Evolutionary conservation across 2,113 vertebrate genomes (phyloP).

Genomic region (Ifrita kowaldi): DNA sequence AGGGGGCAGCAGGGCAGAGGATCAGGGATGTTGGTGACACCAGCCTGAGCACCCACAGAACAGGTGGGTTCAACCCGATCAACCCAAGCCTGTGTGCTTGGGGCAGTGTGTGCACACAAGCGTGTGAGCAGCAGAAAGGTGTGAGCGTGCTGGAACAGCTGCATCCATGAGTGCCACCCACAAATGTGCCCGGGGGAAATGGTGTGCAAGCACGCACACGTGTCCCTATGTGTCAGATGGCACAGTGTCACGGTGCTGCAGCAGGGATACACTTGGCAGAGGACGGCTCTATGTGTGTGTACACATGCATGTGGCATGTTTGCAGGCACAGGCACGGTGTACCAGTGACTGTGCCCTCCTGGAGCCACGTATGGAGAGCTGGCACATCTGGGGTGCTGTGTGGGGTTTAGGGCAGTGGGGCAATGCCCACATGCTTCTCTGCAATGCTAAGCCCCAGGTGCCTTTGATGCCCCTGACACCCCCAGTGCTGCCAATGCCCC

Average conservation of each 20-base stretch:
- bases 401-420: too few relatives aligned
- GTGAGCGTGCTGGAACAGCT: not conserved
- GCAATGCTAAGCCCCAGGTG: not conserved
- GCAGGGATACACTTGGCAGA: not conserved
- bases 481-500: not conserved
- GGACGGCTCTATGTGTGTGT: accelerated
- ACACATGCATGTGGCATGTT: not conserved
- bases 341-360: not conserved
- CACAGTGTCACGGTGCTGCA: not conserved
- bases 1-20: not conserved
- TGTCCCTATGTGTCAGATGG: not conserved
- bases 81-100: not conserved
- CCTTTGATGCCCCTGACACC: too few relatives aligned
- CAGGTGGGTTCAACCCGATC: not conserved
- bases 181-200: accelerated
- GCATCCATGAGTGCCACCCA: accelerated
- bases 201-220: accelerated
- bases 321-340: accelerated
- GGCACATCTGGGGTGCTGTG: not conserved
- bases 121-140: accelerated
- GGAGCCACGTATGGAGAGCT: not conserved
- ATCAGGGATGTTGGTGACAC: not conserved
- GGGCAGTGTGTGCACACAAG: accelerated
- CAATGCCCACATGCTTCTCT: not conserved
- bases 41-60: not conserved